These are phyloP conservation scores for Nesidiocoris tenuis DNA, from an alignment of 2,888 invertebrate genomes.

Conservation along the genomic window DNA sequence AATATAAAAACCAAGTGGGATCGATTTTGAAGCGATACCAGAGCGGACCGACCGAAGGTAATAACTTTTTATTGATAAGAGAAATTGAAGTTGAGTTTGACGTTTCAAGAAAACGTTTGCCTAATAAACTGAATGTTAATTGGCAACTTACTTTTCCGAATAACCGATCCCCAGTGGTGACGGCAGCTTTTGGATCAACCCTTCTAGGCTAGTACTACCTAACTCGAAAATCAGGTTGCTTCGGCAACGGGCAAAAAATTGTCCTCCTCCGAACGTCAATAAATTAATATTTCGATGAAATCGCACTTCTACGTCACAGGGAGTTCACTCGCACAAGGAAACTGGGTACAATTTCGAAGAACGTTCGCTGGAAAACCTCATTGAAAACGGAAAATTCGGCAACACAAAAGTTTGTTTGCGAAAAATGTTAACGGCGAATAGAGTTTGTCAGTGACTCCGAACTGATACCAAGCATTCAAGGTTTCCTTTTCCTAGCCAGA, in stretches of 20 bases:
- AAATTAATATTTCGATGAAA: neutral
- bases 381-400: neutral
- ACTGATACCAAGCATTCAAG: constrained; percentile 28
- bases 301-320: neutral
- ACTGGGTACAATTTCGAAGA: neutral
- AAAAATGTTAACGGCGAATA: constrained; percentile 26
- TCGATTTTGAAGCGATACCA: neutral
- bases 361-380: neutral
- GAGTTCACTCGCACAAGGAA: neutral
- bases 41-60: neutral
- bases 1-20: neutral
- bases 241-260: neutral
- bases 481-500: constrained; percentile 44
- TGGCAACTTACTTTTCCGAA: neutral
- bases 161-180: neutral
- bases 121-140: too few species aligned
- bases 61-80: neutral
- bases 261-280: neutral
- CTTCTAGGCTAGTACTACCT: neutral
- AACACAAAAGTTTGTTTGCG: neutral
- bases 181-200: neutral
- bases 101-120: neutral
- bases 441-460: neutral
- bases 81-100: neutral
- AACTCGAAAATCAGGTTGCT: neutral